These are phyloP conservation scores for Irena cyanogastra DNA, from an alignment of 2,113 vertebrate genomes.

Conservation along the genomic window DNA sequence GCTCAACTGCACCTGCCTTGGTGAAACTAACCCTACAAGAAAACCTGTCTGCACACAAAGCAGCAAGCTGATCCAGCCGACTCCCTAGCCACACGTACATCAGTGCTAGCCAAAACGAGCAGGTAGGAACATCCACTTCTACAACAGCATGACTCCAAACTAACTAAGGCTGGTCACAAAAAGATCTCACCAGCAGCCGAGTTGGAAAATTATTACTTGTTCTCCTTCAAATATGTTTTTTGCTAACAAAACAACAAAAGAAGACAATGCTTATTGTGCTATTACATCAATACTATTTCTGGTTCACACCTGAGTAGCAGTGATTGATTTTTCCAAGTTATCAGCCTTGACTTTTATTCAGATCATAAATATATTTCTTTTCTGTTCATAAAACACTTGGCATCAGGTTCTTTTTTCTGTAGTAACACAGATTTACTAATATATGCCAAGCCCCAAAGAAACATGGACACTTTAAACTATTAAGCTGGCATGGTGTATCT, in stretches of 20 bases:
- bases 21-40: not conserved
- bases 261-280: not conserved
- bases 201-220: not conserved
- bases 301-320: not conserved
- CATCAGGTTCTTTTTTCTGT: not conserved
- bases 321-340: not conserved
- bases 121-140: not conserved
- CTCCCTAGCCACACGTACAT: accelerated
- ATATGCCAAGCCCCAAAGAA: not conserved
- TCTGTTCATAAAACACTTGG: not conserved
- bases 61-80: not conserved
- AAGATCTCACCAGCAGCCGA: not conserved
- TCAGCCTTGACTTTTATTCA: not conserved
- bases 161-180: not conserved
- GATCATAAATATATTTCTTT: not conserved
- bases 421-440: not conserved
- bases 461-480: not conserved
- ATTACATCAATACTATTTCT: not conserved
- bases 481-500: accelerated
- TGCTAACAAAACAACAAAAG: not conserved
- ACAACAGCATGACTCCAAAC: not conserved
- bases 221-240: not conserved
- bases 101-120: not conserved
- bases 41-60: not conserved
- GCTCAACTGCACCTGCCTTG: not conserved